A percentile compares a stretch with the other conserved stretches of the same genome.
phyloP scores from a whole-genome alignment of 1,140 invertebrate genomes.

The Rhynchophorus ferrugineus region DNA sequence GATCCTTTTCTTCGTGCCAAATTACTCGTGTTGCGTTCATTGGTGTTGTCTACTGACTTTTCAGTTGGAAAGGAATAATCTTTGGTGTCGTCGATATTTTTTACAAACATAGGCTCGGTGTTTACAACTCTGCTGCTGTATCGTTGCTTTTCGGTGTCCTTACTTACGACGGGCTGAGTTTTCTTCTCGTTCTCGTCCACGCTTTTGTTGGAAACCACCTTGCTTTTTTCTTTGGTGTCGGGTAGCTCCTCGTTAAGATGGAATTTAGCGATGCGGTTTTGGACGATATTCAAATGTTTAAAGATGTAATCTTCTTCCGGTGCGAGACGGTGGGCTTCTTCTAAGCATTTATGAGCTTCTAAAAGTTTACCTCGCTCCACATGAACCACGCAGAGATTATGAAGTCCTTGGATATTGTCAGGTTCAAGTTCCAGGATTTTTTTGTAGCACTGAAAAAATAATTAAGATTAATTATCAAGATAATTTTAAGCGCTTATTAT shows the following conservation, averaged over 20 bases:
- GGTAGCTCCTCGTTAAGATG: constrained; percentile 30
- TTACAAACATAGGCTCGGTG: constrained; percentile 39
- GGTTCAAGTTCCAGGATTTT: constrained; percentile 81
- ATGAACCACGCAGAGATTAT: constrained; percentile 93
- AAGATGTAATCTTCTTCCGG: constrained; percentile 86
- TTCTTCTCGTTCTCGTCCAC: constrained; percentile 36
- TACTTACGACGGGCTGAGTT: constrained; percentile 36
- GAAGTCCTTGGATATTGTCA: constrained; percentile 86
- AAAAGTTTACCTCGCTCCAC: constrained; percentile 82
- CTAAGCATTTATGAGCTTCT: constrained; percentile 75
- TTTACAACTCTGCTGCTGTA: constrained; percentile 41
- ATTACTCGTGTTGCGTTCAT: constrained; percentile 26
- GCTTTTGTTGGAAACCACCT: constrained; percentile 38
- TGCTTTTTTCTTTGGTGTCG: constrained; percentile 29
- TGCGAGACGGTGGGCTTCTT: constrained; percentile 68
- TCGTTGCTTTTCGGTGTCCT: constrained; percentile 38
- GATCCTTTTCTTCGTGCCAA: constrained; percentile 15
- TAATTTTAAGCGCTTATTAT: no score
- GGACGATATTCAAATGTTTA: constrained; percentile 79
- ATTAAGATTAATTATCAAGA: no score
- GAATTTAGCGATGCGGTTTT: constrained; percentile 54
- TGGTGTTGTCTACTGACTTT: constrained; percentile 11
- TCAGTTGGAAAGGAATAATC: constrained; percentile 28
- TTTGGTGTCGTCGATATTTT: constrained; percentile 35
- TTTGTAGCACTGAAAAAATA: constrained; percentile 72